Base-by-base conservation (phyloP, 2,113 vertebrate species). In the Circaetus gallicus region DNA sequence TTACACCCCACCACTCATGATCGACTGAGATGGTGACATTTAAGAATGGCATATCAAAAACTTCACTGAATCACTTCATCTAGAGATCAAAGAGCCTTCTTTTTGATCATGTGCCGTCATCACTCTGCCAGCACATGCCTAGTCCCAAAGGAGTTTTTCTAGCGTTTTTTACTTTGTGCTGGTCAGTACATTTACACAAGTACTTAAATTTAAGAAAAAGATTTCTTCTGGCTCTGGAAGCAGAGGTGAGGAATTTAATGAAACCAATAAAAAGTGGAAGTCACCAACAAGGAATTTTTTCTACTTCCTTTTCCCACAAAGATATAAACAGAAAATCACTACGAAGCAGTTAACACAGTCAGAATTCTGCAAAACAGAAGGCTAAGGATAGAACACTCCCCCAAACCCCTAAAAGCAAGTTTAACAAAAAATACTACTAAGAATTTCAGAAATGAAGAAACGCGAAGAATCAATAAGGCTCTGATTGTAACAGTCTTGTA, bases 401-500 rank as follows among this genome's bases (percentile, higher is more conserved):
- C 14, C 7, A 32, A 73, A 5, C 6, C 9, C 18, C 47, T 72
- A 56, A 72, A 84, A 91, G 17, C 7, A 82, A 70, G 2, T 71
- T 47, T 28, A 61, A 85, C 11, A 85, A 50, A 90, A 69, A 56
- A 26, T 22, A 45, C 17, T 29, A 11, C 12, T 45, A 59, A 12
- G 38, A 81, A 70, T 71, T 92, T 63, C 82, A 63, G 13, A 86
- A 90, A 83, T 58, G 6, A 93, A 82, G 52, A 91, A 90, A 80
- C 0, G 0, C 25, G 29, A 90, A 36, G 50, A 80, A 93, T 20
- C 86, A 87, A 49, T 38, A 65, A 85, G 7, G 29, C 10, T 91
- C 45, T 61, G 49, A 21, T 69, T 61, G 24, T 31, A 47, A 62
- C 4, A 0, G 0, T 34, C 32, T 70, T 72, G 19, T 42, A 59